Percentiles rank a stretch among this genome's conserved stretches.
These are phyloP conservation scores for Mechanitis mazaeus DNA, from an alignment of 2,888 invertebrate genomes.

Conservation along the genomic window DNA sequence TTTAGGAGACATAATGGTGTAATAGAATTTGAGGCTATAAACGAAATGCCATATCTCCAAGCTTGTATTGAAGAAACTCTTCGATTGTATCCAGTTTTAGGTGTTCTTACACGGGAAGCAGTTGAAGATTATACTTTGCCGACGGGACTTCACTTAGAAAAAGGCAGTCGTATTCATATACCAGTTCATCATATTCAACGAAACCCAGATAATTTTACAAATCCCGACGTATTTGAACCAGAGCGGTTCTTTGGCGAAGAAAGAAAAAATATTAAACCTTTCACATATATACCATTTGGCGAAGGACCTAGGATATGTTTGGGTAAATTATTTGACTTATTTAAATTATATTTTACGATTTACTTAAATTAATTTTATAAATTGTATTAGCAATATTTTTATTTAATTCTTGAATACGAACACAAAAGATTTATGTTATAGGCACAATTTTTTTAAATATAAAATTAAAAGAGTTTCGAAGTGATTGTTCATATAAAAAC, in stretches of 20 bases:
- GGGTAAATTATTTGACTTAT: conserved; percentile 38
- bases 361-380: too few relatives aligned
- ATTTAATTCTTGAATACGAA: background rate
- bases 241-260: conserved; percentile 44
- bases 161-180: conserved; percentile 37
- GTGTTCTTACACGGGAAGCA: conserved; percentile 49
- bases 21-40: conserved; percentile 19
- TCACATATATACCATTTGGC: too few relatives aligned
- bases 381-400: too few relatives aligned
- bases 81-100: conserved; percentile 52
- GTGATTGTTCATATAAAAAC: too few relatives aligned
- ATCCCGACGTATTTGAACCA: conserved; percentile 43
- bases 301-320: conserved; percentile 47
- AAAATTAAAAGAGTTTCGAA: background rate
- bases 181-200: conserved; percentile 32
- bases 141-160: conserved; percentile 41
- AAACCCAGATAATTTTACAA: conserved; percentile 41
- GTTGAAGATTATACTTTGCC: conserved; percentile 48
- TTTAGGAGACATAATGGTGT: too few relatives aligned
- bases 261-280: conserved; percentile 30
- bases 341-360: background rate
- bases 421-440: background rate
- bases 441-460: too few relatives aligned
- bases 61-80: too few relatives aligned
- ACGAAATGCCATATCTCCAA: too few relatives aligned